Conservation (phyloP, 2,797 vertebrate species). For the Calcarius lapponicus region DNA sequence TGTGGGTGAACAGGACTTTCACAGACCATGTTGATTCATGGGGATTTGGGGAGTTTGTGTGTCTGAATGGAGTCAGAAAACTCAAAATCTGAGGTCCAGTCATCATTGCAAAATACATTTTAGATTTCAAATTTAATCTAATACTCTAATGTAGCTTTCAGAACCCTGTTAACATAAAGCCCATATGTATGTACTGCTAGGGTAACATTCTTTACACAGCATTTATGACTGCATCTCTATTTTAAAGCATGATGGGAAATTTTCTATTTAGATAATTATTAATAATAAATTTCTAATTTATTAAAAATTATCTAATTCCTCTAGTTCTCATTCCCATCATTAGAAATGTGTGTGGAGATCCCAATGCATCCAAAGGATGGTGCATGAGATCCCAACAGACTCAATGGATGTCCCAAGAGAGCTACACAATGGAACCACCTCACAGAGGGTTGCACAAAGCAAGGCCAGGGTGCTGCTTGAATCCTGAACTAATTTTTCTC, state of each 20-base stretch:
- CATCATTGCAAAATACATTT: background rate
- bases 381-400: background rate
- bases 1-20: background rate
- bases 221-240: background rate
- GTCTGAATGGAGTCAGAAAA: background rate
- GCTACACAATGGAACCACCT: background rate
- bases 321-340: background rate
- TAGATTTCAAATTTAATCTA: background rate
- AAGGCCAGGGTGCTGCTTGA: background rate
- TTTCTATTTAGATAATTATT: too few relatives aligned
- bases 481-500: background rate
- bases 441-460: background rate
- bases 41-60: background rate
- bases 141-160: background rate
- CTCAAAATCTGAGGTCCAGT: background rate
- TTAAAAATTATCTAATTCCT: background rate
- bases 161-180: background rate
- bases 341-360: background rate
- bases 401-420: fast-evolving
- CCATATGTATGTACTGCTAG: background rate
- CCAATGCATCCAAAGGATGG: fast-evolving
- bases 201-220: background rate
- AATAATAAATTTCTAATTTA: too few relatives aligned
- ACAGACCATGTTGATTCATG: background rate
- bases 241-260: background rate